Evolutionary conservation across 2,888 invertebrate species (phyloP).

Genomic region (Cephus spinipes): DNA sequence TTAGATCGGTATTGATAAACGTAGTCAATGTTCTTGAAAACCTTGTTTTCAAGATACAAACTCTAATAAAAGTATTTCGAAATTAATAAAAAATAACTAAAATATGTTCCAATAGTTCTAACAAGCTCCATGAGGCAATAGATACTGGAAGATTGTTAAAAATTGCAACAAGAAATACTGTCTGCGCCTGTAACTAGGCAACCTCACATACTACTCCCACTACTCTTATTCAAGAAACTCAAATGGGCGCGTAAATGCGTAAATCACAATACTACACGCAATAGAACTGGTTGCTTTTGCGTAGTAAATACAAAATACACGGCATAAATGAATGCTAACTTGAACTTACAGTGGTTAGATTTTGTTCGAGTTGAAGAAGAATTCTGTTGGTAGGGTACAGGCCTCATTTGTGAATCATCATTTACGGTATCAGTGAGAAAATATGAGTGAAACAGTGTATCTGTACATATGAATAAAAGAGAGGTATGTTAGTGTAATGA

Average conservation of each 20-base stretch:
- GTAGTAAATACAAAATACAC: not conserved
- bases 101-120: not conserved
- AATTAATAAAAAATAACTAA: not conserved
- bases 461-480: not conserved
- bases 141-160: not conserved
- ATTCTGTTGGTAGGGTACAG: not conserved
- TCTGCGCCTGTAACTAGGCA: not conserved
- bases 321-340: not conserved
- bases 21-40: not conserved
- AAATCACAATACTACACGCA: not conserved
- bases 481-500: not conserved
- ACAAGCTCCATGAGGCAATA: not conserved
- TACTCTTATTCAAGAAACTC: not conserved
- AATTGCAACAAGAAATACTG: not conserved
- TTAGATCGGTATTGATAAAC: too few relatives aligned
- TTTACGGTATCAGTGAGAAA: not conserved
- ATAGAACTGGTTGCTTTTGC: not conserved
- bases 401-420: not conserved
- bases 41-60: not conserved
- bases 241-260: not conserved
- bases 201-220: not conserved
- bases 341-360: not conserved
- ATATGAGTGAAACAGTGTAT: not conserved
- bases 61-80: not conserved
- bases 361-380: not conserved